Evolutionary conservation across 2,888 invertebrate genomes (phyloP).

Genomic region (Plagodis dolabraria): DNA sequence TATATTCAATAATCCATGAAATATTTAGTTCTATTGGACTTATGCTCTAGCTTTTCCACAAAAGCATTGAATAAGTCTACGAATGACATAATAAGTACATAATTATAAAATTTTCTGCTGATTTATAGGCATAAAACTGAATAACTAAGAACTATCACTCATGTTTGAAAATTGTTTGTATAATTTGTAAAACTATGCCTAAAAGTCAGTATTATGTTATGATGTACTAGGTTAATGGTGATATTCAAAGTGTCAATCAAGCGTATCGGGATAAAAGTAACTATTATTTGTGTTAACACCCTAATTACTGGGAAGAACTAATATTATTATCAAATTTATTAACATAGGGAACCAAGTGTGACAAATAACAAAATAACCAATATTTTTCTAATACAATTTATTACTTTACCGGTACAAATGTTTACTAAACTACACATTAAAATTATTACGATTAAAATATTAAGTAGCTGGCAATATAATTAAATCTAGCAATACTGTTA

Average conservation of each 20-base stretch:
- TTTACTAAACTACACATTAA: slow-evolving; percentile 56
- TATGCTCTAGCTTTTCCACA: slow-evolving; percentile 41
- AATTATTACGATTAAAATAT: slow-evolving; percentile 45
- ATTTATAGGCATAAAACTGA: slow-evolving; percentile 32
- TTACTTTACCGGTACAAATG: slow-evolving; percentile 60
- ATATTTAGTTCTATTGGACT: slow-evolving; percentile 26
- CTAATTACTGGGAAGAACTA: slow-evolving; percentile 60
- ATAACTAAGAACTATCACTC: no score
- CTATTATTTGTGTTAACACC: slow-evolving; percentile 64
- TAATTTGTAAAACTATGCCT: slow-evolving; percentile 24
- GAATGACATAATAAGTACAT: slow-evolving; percentile 1
- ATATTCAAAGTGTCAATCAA: slow-evolving; percentile 83
- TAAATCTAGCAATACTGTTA: slow-evolving; percentile 64
- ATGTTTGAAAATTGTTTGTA: no score
- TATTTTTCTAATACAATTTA: slow-evolving; percentile 57
- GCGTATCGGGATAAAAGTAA: slow-evolving; percentile 53
- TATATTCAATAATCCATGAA: no score
- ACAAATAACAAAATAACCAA: slow-evolving; percentile 68
- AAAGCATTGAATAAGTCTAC: slow-evolving; percentile 43
- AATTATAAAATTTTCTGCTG: slow-evolving; percentile 21
- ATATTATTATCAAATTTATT: slow-evolving; percentile 44
- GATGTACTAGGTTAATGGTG: slow-evolving; percentile 47
- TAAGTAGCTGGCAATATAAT: slow-evolving; percentile 66
- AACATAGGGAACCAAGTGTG: slow-evolving; percentile 42
- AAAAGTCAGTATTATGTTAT: slow-evolving; percentile 33